Percentiles rank a stretch among this genome's conserved stretches.
Conservation (phyloP, 2,113 vertebrate genomes). For the Pomatostomus ruficeps region DNA sequence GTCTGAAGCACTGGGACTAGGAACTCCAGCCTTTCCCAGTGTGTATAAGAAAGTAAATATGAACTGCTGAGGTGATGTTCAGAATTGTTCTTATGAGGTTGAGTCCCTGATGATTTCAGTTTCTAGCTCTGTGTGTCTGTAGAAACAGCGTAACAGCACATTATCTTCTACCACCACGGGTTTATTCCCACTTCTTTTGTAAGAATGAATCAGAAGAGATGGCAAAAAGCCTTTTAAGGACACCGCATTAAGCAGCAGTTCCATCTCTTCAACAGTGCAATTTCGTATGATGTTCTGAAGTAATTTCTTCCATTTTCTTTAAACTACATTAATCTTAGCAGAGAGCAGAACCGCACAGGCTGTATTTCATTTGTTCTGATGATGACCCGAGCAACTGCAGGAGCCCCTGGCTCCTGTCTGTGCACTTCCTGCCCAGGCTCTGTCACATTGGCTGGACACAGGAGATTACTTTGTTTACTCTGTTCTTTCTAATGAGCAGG, state of each 20-base stretch:
- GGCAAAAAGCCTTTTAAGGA: constrained; percentile 13
- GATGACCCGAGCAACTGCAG: not conserved
- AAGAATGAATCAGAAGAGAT: constrained; percentile 17
- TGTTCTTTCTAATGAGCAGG: not conserved
- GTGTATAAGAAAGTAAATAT: not conserved
- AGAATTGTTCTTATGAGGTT: not conserved
- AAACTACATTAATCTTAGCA: constrained; percentile 22
- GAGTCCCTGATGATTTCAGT: not conserved
- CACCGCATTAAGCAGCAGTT: not conserved
- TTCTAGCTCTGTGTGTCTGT: not conserved
- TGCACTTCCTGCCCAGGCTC: not conserved
- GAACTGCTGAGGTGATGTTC: not conserved
- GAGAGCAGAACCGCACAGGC: not conserved
- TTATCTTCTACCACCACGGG: not conserved
- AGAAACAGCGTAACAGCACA: not conserved
- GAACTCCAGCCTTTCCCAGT: not conserved
- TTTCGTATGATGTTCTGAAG: constrained; percentile 19
- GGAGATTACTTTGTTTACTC: not conserved
- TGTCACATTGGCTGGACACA: not conserved
- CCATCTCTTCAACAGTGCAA: not conserved
- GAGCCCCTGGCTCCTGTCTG: not conserved
- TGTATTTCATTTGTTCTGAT: not conserved
- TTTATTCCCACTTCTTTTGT: not conserved
- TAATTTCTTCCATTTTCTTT: constrained; percentile 50
- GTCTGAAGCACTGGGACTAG: not conserved